These are phyloP conservation scores for Cygnus olor DNA, from an alignment of 2,797 vertebrate genomes.

Conservation along the genomic window DNA sequence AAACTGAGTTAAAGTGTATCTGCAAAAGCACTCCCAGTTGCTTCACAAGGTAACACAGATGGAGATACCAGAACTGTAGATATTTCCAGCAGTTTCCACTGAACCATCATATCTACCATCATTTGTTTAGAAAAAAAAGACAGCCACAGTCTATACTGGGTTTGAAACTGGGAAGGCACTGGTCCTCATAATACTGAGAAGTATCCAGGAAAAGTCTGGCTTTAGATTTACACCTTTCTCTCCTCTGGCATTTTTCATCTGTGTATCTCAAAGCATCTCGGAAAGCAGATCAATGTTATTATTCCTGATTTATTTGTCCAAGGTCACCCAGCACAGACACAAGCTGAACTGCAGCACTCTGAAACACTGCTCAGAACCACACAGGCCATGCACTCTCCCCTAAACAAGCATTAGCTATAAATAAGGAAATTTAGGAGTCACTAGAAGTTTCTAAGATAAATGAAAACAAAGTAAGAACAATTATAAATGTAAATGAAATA, in stretches of 20 bases:
- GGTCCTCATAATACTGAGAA: neutral
- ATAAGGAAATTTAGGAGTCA: neutral
- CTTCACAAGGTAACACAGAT: neutral
- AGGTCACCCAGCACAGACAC: neutral
- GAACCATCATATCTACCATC: neutral
- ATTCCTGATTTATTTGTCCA: neutral
- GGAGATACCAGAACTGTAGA: neutral
- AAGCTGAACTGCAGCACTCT: neutral
- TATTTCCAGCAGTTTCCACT: neutral
- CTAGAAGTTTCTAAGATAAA: neutral
- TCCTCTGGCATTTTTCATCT: neutral
- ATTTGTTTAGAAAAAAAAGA: neutral
- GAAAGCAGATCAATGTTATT: neutral
- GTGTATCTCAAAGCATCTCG: neutral
- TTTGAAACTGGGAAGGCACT: neutral
- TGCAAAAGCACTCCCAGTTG: neutral
- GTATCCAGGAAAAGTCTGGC: neutral
- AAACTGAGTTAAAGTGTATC: neutral
- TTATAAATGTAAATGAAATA: neutral
- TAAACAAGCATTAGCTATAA: neutral
- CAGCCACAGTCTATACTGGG: accelerated
- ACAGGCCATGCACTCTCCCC: neutral
- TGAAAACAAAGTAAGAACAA: neutral
- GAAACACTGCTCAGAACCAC: neutral
- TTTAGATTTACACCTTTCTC: neutral